Evolutionary conservation across 1,140 invertebrate genomes (phyloP).

Genomic region (Ladona fulva): DNA sequence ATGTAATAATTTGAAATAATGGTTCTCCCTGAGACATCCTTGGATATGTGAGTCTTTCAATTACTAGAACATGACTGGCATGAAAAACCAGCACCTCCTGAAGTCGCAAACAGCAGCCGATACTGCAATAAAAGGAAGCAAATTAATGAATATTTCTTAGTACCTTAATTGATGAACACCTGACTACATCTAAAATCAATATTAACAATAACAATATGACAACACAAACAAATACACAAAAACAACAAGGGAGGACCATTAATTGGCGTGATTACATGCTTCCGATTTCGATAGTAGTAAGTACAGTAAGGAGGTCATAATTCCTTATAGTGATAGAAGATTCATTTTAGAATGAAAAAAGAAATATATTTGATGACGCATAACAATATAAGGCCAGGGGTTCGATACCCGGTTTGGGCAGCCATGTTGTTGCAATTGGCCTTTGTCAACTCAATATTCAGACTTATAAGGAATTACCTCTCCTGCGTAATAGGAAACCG

Average conservation of each 20-base stretch:
- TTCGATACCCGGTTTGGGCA: not conserved
- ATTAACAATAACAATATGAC: too few relatives aligned
- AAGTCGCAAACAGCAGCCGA: not conserved
- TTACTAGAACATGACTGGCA: not conserved
- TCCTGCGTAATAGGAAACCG: not conserved
- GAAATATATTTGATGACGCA: not conserved
- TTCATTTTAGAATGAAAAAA: not conserved
- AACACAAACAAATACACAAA: too few relatives aligned
- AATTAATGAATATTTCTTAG: not conserved
- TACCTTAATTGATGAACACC: too few relatives aligned
- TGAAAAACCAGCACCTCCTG: not conserved
- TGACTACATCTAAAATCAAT: too few relatives aligned
- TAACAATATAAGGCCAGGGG: not conserved
- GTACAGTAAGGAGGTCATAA: too few relatives aligned
- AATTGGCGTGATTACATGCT: too few relatives aligned
- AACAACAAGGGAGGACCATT: too few relatives aligned
- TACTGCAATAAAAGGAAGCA: not conserved
- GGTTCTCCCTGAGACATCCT: slow-evolving; percentile 7
- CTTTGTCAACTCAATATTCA: slow-evolving; percentile 7
- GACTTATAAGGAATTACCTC: not conserved
- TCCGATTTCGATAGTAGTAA: too few relatives aligned
- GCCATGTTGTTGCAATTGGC: slow-evolving; percentile 2
- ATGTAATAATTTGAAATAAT: not conserved
- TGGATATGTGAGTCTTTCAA: slow-evolving; percentile 1
- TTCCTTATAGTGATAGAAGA: too few relatives aligned